Evolutionary conservation across 2,113 vertebrate species (phyloP), one percentile per base, ranked within the genome.

Genomic region (Holacanthus passer): DNA sequence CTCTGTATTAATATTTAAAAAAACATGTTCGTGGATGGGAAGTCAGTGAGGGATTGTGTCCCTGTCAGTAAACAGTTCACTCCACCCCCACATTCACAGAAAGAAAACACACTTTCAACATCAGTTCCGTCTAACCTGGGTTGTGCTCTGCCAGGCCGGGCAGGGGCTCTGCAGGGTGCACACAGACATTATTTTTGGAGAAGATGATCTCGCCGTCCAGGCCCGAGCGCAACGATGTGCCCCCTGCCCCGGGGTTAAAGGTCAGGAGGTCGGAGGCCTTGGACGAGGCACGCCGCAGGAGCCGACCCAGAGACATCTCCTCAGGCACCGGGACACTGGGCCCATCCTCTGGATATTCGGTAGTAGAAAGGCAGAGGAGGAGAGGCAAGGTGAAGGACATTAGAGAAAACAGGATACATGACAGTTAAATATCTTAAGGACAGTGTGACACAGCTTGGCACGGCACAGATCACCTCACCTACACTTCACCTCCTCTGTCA

Each of bases 151-250:
- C 96, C 8, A 96, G 79, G 79, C 96, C 96, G 1, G 96, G 97
- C 72, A 98, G 94, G 66, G 97, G 95, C 92, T 99, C 97, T 0
- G 96, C 94, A 0, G 97, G 97, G 81, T 99, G 98, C 55, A 99
- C 97, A 0, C 98, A 99, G 76, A 99, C 96, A 91, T 99, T 99
- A 93, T 99, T 99, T 93, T 99, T 99, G 56, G 98, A 99, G 95
- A 97, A 99, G 93, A 99, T 95, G 84, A 98, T 97, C 85, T 99
- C 98, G 48, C 97, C 97, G 8, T 98, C 97, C 32, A 97, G 95
- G 65, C 93, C 91, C 4, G 92, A 90, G 66, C 92, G 90, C 2
- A 94, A 0, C 0, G 95, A 91, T 19, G 96, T 90, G 62, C 95
- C 95, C 11, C 95, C 90, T 1, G 94, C 86, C 22, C 95, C 92